Evolutionary conservation across 53 echinoderm and acorn worm species (phyloP), one percentile per base, ranked within the genome.

Genomic region (Echinarachnius parma): DNA sequence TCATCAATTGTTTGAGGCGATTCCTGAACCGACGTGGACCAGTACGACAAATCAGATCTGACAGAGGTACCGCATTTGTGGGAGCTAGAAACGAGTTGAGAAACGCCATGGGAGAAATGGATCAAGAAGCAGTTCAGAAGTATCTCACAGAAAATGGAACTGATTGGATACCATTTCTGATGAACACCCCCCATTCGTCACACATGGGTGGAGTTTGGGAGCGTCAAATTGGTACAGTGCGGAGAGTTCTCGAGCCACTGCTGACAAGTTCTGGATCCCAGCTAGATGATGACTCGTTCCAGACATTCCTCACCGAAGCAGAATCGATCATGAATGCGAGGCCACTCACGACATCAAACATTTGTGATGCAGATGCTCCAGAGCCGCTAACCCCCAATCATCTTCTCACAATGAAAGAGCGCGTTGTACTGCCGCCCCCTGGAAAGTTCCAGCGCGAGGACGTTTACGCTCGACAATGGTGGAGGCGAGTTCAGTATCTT

Each of bases 31-130:
- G 61, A 22, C 61, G 84, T 22, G 84, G 84, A 2, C 59, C 75
- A 1, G 48, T 75, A 2, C 27, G 75, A 23, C 80, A 85, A 28
- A 35, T 78, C 2, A 22, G 83, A 21, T 77, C 21, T 14, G 90
- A 90, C 68, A 45, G 30, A 42, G 90, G 74, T 2, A 82, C 82
- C 1, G 78, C 82, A 23, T 90, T 90, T 37, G 66, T 82, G 45
- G 82, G 82, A 13, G 66, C 78, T 7, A 14, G 52, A 24, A 47
- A 50, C 27, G 82, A 82, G 54, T 48, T 87, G 8, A 21, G 56
- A 15, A 28, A 62, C 42, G 70, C 78, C 25, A 56, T 78, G 63
- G 53, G 11, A 8, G 61, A 83, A 3, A 59, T 83, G 66, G 44
- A 77, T 30, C 53, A 78, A 5, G 62, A 42, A 4, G 2, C 15